Evolutionary conservation across 1,140 invertebrate genomes (phyloP), one percentile per base, ranked within the genome.

Genomic region (Neoseiulus cucumeris): DNA sequence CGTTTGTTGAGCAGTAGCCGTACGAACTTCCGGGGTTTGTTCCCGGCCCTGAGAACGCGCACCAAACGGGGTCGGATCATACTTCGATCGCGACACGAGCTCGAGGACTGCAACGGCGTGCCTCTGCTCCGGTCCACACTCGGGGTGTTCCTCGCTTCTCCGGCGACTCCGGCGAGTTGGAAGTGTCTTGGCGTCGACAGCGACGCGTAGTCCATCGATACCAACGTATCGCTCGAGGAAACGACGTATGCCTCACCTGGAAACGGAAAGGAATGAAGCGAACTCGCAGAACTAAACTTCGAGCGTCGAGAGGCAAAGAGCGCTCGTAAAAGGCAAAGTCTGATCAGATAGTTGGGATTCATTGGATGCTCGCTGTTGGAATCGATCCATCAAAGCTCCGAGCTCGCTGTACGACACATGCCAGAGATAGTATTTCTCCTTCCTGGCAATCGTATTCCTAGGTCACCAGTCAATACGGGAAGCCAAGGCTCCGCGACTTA

Each of bases 1-100:
- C 91, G 85, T 76, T 92, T 91, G 73, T 97, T 97, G 25, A 97
- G 76, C 66, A 97, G 77, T 68, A 97, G 78, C 65, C 92, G 80
- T 67, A 93, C 83, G 22, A 91, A 86, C 79, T 87, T 89, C 68
- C 93, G 80, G 7, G 93, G 94, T 74, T 92, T 91, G 4, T 87
- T 85, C 47, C 93, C 94, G 78, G 89, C 91, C 64, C 90, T 81
- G 68, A 98, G 87, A 64, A 98, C 79, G 29, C 91, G 93, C 41
- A 98, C 86, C 68, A 97, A 86, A 71, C 86, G 84, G 44, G 93
- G 92, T 73, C 85, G 82, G 39, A 96, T 87, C 69, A 76, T 64
- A 18, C 18, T 44, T 28, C 55, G 68, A 45, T 67, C 66, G 67
- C 64, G 33, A 9, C 33, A 39, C 33, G 33, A 12, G 22, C 22